A percentile compares a stretch with the other conserved stretches of the same genome.
Evolutionary conservation across 2,113 vertebrate genomes (phyloP).

Genomic region (Spheniscus mendiculus): DNA sequence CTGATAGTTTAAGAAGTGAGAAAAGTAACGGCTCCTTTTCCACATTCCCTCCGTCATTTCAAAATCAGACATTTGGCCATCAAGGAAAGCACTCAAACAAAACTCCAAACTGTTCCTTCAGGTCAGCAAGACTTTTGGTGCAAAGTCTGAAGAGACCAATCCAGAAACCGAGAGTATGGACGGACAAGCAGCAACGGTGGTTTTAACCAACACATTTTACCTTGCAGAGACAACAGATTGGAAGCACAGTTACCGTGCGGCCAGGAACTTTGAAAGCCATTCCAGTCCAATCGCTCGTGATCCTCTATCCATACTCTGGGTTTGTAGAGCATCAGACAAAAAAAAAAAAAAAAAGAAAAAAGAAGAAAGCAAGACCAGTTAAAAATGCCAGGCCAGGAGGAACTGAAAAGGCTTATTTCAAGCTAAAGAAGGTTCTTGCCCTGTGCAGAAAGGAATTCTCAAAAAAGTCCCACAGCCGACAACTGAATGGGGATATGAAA

Average conservation of each 20-base stretch:
- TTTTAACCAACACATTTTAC: background rate
- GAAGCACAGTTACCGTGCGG: background rate
- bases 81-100: background rate
- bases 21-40: background rate
- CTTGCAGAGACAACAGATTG: background rate
- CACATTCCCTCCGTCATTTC: background rate
- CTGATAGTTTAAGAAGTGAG: background rate
- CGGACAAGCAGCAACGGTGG: fast-evolving
- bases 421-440: background rate
- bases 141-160: background rate
- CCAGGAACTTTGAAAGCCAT: background rate
- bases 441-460: background rate
- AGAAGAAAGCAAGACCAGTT: background rate
- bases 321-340: background rate
- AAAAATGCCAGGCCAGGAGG: background rate
- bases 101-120: background rate
- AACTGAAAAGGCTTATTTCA: background rate
- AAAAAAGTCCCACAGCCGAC: fast-evolving
- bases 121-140: background rate
- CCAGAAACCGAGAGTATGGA: background rate
- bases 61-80: background rate
- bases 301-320: background rate
- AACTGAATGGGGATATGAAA: constrained; percentile 3
- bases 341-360: background rate
- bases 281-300: background rate